phyloP scores from a whole-genome alignment of 2,113 vertebrate species.

The Coregonus clupeaformis region DNA sequence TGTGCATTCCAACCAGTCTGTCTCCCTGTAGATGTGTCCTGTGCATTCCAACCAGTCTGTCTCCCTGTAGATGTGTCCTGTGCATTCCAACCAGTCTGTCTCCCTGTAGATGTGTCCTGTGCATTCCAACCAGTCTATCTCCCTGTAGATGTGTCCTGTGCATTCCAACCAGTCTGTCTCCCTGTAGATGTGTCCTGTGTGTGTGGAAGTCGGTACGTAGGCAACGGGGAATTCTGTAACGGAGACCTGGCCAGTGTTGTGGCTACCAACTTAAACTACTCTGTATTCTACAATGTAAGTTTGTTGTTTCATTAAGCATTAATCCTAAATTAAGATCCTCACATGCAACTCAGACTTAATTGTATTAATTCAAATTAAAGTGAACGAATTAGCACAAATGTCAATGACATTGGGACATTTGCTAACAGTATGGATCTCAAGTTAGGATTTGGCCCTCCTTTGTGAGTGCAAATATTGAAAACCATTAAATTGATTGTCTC shows the following conservation, averaged over 20 bases:
- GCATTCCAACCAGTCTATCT: neutral
- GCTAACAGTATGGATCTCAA: neutral
- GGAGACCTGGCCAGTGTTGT: conserved; percentile 84
- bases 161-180: neutral
- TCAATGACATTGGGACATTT: no score
- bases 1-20: no score
- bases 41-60: neutral
- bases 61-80: conserved; percentile 80
- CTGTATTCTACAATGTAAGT: conserved; percentile 87
- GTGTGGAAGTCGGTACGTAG: conserved; percentile 80
- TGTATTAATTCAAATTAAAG: neutral
- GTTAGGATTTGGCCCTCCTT: neutral
- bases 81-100: conserved; percentile 1
- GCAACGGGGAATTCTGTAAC: conserved; percentile 85
- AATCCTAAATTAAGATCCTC: neutral
- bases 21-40: neutral
- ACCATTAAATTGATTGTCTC: neutral
- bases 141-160: conserved; percentile 81
- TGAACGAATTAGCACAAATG: no score
- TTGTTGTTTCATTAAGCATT: neutral
- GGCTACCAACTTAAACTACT: conserved; percentile 79
- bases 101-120: conserved; percentile 81
- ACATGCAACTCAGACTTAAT: neutral
- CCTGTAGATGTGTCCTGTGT: conserved; percentile 81
- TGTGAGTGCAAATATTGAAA: neutral